Evolutionary conservation across 2,797 vertebrate genomes (phyloP).

Genomic region (Channallabes apus): DNA sequence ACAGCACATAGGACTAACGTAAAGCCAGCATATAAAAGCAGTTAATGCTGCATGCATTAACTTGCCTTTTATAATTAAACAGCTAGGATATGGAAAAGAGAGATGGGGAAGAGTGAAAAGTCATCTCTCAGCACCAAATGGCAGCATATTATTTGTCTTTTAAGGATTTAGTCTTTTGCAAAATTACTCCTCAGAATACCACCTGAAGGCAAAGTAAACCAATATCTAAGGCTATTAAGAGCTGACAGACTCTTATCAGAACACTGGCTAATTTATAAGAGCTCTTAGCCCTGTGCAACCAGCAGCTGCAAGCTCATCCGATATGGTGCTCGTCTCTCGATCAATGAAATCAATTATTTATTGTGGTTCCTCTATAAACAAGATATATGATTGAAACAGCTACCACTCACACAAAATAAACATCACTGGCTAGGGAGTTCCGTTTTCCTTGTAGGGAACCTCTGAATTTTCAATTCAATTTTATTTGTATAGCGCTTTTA

Average conservation of each 20-base stretch:
- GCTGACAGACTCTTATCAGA: conserved; percentile 20
- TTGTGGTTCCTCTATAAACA: conserved; percentile 52
- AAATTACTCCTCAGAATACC: background rate
- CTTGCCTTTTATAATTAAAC: background rate
- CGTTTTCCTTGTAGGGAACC: background rate
- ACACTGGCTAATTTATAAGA: conserved; percentile 45
- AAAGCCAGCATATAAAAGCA: background rate
- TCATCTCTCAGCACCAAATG: too few species aligned
- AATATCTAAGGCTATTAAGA: background rate
- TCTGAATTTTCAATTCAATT: too few species aligned
- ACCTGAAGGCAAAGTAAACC: conserved; percentile 22
- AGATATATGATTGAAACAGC: conserved; percentile 10
- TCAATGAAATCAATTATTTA: conserved; percentile 72
- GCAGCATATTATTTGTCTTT: background rate
- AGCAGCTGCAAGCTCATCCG: conserved; percentile 38
- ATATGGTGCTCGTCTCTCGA: conserved; percentile 51
- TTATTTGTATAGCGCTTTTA: too few species aligned
- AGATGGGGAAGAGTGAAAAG: too few species aligned
- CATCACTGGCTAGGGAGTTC: background rate
- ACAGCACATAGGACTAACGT: background rate
- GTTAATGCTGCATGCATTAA: background rate
- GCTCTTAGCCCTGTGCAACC: conserved; percentile 31
- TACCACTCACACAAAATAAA: background rate
- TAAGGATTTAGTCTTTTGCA: background rate
- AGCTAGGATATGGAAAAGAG: too few species aligned